Evolutionary conservation across 2,113 vertebrate species (phyloP).

Genomic region (Macquaria australasica): DNA sequence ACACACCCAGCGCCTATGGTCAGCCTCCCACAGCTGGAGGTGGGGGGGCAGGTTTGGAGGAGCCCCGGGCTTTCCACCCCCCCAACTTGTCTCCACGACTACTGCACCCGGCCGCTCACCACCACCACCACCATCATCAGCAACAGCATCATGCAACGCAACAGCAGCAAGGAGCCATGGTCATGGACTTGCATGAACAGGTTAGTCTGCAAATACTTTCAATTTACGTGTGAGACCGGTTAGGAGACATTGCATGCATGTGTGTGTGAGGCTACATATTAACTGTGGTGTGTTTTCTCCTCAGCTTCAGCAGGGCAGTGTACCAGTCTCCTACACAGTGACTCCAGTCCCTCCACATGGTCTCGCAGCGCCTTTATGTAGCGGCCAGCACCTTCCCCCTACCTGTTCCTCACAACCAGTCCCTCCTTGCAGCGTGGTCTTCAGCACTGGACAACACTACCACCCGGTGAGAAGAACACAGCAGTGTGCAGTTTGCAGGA

Average conservation of each 20-base stretch:
- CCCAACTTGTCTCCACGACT: conserved; percentile 93
- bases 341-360: conserved; percentile 94
- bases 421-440: conserved; percentile 95
- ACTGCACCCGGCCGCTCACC: conserved; percentile 93
- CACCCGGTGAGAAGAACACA: conserved; percentile 93
- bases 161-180: conserved; percentile 93
- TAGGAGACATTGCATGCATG: neutral
- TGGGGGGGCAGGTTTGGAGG: conserved; percentile 84
- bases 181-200: conserved; percentile 97
- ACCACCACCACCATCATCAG: conserved; percentile 83
- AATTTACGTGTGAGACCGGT: too few relatives aligned
- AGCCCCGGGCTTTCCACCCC: conserved; percentile 95
- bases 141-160: conserved; percentile 80
- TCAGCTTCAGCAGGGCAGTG: conserved; percentile 93
- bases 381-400: conserved; percentile 95
- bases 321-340: conserved; percentile 96
- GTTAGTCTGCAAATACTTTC: conserved; percentile 70
- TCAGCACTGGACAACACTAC: conserved; percentile 95
- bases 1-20: conserved; percentile 84
- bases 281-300: conserved; percentile 31
- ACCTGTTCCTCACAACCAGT: conserved; percentile 94
- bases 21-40: conserved; percentile 85
- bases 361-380: conserved; percentile 94
- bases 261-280: neutral
- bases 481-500: conserved; percentile 62